phyloP scores from a whole-genome alignment of 2,113 vertebrate species.

The Sterrhoptilus dennistouni region DNA sequence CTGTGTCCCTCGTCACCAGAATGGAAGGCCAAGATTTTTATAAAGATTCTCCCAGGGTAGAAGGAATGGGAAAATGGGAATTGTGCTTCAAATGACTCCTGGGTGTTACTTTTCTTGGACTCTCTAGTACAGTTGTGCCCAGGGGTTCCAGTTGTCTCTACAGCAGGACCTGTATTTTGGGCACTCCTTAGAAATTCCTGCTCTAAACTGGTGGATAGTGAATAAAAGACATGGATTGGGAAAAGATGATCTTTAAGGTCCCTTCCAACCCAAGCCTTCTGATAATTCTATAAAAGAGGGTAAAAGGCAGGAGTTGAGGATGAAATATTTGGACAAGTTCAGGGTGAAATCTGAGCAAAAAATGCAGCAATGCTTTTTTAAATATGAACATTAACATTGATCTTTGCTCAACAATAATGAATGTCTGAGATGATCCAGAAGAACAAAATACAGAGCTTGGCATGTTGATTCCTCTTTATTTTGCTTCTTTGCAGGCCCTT shows the following conservation, averaged over 20 bases:
- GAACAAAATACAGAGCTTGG: background rate
- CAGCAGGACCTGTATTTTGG: background rate
- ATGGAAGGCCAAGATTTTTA: background rate
- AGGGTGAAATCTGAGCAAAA: background rate
- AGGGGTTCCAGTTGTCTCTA: background rate
- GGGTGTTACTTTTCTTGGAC: background rate
- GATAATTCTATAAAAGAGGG: background rate
- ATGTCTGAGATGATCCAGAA: background rate
- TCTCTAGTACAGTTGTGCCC: background rate
- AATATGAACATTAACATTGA: background rate
- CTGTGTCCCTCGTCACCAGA: background rate
- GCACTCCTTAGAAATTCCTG: background rate
- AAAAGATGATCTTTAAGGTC: background rate
- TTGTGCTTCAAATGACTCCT: background rate
- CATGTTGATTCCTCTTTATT: background rate
- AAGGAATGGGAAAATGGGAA: background rate
- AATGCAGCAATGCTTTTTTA: background rate
- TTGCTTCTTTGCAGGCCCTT: slow-evolving; percentile 86
- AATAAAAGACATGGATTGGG: background rate
- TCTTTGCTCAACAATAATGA: background rate
- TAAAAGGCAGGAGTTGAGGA: background rate
- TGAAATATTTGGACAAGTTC: background rate
- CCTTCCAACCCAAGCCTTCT: background rate
- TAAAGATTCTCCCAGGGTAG: background rate
- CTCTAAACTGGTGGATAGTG: background rate